phyloP scores from a whole-genome alignment of 2,797 vertebrate species.

The Peromyscus eremicus region DNA sequence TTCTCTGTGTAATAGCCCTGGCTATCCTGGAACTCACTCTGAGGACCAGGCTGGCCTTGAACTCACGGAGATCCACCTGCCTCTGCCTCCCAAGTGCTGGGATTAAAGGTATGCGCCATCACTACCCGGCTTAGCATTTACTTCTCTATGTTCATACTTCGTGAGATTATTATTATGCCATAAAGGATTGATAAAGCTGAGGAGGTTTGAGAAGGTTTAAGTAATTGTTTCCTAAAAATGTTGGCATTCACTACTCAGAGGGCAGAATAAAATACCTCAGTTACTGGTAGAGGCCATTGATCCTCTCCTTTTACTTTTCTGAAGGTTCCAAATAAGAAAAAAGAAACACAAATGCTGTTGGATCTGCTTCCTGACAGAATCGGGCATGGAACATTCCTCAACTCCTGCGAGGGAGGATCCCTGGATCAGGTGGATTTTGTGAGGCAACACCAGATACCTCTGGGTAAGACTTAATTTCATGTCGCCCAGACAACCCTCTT shows the following conservation, averaged over 20 bases:
- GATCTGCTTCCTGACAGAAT: conserved; percentile 96
- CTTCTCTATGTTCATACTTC: conserved; percentile 57
- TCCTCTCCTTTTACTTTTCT: conserved; percentile 55
- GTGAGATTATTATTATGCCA: conserved; percentile 48
- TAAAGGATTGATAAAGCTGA: conserved; percentile 51
- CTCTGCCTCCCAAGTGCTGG: background rate
- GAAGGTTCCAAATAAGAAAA: conserved; percentile 93
- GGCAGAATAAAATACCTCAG: background rate
- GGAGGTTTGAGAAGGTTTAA: background rate
- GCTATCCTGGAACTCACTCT: background rate
- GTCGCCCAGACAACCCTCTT: background rate
- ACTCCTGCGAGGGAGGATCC: conserved; percentile 89
- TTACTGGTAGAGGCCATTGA: conserved; percentile 29
- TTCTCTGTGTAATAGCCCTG: background rate
- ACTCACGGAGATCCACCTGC: background rate
- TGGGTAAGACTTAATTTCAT: conserved; percentile 90
- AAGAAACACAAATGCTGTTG: conserved; percentile 94
- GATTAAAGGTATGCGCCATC: background rate
- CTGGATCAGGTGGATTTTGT: conserved; percentile 93
- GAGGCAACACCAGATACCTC: conserved; percentile 91
- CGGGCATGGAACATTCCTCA: conserved; percentile 96
- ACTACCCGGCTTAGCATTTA: conserved; percentile 6
- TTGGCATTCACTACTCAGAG: conserved; percentile 32
- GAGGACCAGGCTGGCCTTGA: background rate
- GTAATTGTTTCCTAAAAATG: conserved; percentile 51